Evolutionary conservation across 1,140 invertebrate species (phyloP), one percentile per base, ranked within the genome.

Genomic region (Chironomus tepperi): DNA sequence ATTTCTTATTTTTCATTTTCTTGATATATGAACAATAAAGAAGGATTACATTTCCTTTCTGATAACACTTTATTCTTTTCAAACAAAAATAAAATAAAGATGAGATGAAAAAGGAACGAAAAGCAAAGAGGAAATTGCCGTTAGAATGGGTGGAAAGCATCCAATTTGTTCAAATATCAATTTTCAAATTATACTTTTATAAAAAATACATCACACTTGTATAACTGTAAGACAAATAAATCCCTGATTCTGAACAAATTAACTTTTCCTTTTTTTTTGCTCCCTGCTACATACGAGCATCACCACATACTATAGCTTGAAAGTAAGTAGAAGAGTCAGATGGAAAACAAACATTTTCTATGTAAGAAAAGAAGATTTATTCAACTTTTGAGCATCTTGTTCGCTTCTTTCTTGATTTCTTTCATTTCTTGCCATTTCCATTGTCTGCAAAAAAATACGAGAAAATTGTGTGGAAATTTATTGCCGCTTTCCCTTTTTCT

Each of bases 81-180:
- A 57, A 15, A 57, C 12, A 7, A 8, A 57, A n/a, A n/a, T 12
- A 12, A 57, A 57, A 57, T 57, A 57, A 12, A 57, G n/a, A n/a
- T 34, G 24, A 34, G 24, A 34, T 34, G 24, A 57, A 7, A 47
- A 47, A 47, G 43, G 15, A 47, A 47, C 2, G 43, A 47, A 43
- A 47, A 47, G 8, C 9, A 47, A 15, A 57, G 47, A 57, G 47
- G 47, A 57, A 57, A 57, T 57, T 57, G 12, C 47, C n/a, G 47
- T 57, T 57, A n/a, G 47, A 57, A 57, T 15, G 47, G 9, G 47
- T 57, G 47, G 47, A 57, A 57, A 70, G 18, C 18, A 19, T 70
- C 19, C 65, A 70, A 70, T 70, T 70, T 70, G 65, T 16, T 70
- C 16, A 70, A 70, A 70, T 70, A 70, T 70, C 65, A 70, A 70